A percentile compares a stretch with the other conserved stretches of the same genome.
These are phyloP conservation scores for Slavum lentiscoides DNA, from an alignment of 2,888 invertebrate species.

Conservation along the genomic window DNA sequence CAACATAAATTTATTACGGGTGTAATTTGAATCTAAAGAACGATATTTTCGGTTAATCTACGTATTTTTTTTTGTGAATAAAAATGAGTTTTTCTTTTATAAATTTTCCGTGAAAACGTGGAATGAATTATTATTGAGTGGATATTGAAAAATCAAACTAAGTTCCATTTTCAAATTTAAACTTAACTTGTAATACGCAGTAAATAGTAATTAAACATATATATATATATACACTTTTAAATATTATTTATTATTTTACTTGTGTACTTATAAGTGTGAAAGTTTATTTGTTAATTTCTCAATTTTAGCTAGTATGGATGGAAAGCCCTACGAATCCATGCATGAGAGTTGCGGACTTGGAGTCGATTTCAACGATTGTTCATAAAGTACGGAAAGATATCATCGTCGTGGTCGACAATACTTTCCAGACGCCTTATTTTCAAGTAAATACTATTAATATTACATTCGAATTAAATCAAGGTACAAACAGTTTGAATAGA, in stretches of 20 bases:
- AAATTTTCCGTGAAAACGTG: neutral
- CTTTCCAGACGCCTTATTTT: conserved; percentile 87
- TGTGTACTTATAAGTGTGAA: neutral
- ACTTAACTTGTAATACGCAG: neutral
- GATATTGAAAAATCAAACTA: neutral
- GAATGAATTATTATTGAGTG: neutral
- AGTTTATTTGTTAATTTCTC: neutral
- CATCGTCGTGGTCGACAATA: conserved; percentile 86
- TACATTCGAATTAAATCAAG: neutral
- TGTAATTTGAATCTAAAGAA: too few relatives aligned
- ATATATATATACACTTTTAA: too few relatives aligned
- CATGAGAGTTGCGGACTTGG: conserved; percentile 86
- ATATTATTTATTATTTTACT: neutral
- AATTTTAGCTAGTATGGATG: conserved; percentile 80
- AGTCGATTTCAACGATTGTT: conserved; percentile 69
- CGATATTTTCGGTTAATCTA: too few relatives aligned
- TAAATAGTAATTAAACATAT: too few relatives aligned
- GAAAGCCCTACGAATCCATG: conserved; percentile 97
- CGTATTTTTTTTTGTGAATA: neutral
- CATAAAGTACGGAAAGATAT: conserved; percentile 64
- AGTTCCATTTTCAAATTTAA: neutral
- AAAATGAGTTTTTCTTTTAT: neutral
- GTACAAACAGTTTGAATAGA: too few relatives aligned
- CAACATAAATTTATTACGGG: too few relatives aligned
- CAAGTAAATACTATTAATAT: conserved; percentile 62